Percentiles rank a stretch among this genome's conserved stretches.
These are phyloP conservation scores for Entomyzon cyanotis DNA, from an alignment of 2,113 vertebrate genomes.

Conservation along the genomic window DNA sequence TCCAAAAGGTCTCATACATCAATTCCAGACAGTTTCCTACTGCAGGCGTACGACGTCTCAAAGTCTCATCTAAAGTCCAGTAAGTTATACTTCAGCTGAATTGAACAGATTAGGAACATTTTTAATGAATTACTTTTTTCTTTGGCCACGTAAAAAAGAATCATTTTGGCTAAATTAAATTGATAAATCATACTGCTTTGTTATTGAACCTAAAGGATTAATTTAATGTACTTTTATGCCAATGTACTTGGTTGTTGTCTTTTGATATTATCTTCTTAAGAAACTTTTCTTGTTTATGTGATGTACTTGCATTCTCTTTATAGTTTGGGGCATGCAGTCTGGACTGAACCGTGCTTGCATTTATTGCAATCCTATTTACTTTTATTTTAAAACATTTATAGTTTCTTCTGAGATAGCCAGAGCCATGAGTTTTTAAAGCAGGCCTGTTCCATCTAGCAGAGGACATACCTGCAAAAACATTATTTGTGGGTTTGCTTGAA, in stretches of 20 bases:
- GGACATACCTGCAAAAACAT: neutral
- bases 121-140: neutral
- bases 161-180: neutral
- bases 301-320: neutral
- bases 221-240: neutral
- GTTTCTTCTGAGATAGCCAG: neutral
- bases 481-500: neutral
- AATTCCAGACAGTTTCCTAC: constrained; percentile 96
- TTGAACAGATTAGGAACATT: neutral
- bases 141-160: neutral
- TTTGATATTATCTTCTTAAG: neutral
- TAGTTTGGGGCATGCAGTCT: neutral
- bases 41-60: constrained; percentile 84
- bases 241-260: neutral
- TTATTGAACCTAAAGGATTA: neutral
- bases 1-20: constrained; percentile 95
- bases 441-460: neutral
- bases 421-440: neutral
- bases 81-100: constrained; percentile 73
- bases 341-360: neutral
- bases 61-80: constrained; percentile 92
- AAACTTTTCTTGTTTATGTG: neutral
- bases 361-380: neutral
- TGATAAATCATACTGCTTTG: neutral
- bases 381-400: neutral